Base-by-base conservation (phyloP, 2,797 vertebrate species). In the Falco rusticolus region DNA sequence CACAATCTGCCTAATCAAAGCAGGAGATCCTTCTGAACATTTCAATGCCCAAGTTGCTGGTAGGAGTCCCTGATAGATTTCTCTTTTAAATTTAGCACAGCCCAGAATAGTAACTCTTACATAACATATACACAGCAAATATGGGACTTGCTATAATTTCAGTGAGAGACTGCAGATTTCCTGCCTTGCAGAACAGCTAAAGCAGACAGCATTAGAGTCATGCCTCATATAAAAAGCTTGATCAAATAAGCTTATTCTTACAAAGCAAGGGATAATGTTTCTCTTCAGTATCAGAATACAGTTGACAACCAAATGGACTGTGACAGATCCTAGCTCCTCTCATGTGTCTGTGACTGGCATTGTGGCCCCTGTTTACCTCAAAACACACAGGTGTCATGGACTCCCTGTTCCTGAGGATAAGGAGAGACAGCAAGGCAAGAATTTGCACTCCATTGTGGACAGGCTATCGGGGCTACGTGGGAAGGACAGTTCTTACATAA, bases 81-180 rank as follows among this genome's bases (percentile, higher is more conserved):
- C 45, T 94, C 72, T 96, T 89, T 93, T 91, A 96, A 94, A 95
- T 89, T 87, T 86, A 94, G 87, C 80, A 70, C 45, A 64, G 84
- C 90, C 54, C 54, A 90, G 81, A 84, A 85, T 93, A 97, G 93
- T 91, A 96, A 95, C 82, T 90, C 80, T 95, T 96, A 80, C 84
- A 51, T 89, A 87, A 97, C 81, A 81, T 83, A 94, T 57, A 94
- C 93, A 92, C 84, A 92, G 81, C 88, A 94, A 94, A 95, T 78
- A 87, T 6, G 47, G 75, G 79, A 70, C 83, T 96, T 80, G 76
- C 66, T 95, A 13, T 74, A 54, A 88, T 91, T 96, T 96, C 89
- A 80, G 84, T 71, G 87, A 91, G 80, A 95, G 75, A 76, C 80
- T 95, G 89, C 69, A 77, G 80, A 75, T 92, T 93, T 95, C 74